A percentile compares a stretch with the other conserved stretches of the same genome.
Conservation (phyloP, 2,888 invertebrate genomes). For the Pharmacophagus antenor region DNA sequence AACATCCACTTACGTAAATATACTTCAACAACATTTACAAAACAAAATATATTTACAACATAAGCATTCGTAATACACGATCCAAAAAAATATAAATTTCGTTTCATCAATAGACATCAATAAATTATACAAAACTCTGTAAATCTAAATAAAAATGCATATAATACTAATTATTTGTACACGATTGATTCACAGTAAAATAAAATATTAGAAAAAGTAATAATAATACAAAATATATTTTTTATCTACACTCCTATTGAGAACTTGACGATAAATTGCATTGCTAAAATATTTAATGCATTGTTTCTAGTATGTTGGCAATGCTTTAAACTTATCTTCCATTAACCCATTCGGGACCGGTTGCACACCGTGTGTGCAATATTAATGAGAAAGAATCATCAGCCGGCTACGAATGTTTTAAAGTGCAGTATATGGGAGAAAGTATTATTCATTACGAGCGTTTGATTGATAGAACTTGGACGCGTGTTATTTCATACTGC, state of each 20-base stretch:
- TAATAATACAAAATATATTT: background rate
- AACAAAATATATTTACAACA: constrained; percentile 6
- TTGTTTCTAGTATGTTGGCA: no score
- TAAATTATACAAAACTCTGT: constrained; percentile 6
- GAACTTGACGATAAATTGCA: no score
- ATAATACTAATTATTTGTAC: constrained; percentile 13
- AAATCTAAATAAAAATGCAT: constrained; percentile 3
- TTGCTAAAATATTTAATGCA: background rate
- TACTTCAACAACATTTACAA: constrained; percentile 2
- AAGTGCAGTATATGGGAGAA: no score
- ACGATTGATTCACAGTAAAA: background rate
- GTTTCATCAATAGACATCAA: constrained; percentile 8
- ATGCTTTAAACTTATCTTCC: no score
- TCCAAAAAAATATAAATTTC: background rate
- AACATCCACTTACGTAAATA: background rate
- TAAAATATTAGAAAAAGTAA: background rate
- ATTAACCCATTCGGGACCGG: no score
- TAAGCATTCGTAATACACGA: background rate
- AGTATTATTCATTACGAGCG: no score
- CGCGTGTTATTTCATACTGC: no score
- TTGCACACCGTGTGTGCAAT: no score
- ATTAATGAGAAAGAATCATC: no score
- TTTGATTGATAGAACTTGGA: no score
- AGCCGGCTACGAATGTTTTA: no score
- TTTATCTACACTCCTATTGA: no score